Evolutionary conservation across 2,113 vertebrate species (phyloP).

Genomic region (Melanostigma gelatinosum): DNA sequence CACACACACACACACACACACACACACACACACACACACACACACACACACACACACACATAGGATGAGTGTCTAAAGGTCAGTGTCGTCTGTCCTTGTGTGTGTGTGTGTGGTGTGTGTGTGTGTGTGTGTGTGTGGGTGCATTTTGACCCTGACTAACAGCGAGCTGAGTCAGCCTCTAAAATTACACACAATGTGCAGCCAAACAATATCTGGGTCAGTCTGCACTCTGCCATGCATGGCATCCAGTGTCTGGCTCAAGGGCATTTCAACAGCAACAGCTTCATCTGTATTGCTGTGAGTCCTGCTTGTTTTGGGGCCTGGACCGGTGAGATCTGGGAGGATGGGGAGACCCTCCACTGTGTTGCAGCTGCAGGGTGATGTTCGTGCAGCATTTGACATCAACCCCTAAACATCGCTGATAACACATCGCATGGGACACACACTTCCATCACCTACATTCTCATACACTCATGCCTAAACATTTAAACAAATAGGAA

Average conservation of each 20-base stretch:
- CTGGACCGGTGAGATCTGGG: background rate
- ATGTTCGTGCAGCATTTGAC: conserved; percentile 8
- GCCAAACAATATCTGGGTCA: conserved; percentile 56
- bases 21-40: background rate
- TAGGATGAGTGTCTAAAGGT: conserved; percentile 38
- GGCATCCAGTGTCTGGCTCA: conserved; percentile 23
- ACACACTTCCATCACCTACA: background rate
- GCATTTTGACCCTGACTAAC: conserved; percentile 47
- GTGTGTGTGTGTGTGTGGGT: conserved; percentile 18
- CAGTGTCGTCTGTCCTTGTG: conserved; percentile 35
- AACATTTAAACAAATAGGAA: background rate
- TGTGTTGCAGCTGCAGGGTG: conserved; percentile 4
- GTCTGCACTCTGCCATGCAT: conserved; percentile 28
- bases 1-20: no score
- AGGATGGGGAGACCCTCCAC: background rate
- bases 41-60: background rate
- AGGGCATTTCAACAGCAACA: conserved; percentile 6
- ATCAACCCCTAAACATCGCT: background rate
- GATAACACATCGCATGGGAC: background rate
- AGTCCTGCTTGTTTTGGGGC: background rate
- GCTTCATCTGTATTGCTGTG: background rate
- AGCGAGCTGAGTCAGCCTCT: conserved; percentile 54
- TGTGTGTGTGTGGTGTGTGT: conserved; percentile 12
- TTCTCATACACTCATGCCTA: background rate
- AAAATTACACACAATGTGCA: conserved; percentile 37